Conservation (phyloP, 2,888 invertebrate species). For the Dryadula phaetusa region DNA sequence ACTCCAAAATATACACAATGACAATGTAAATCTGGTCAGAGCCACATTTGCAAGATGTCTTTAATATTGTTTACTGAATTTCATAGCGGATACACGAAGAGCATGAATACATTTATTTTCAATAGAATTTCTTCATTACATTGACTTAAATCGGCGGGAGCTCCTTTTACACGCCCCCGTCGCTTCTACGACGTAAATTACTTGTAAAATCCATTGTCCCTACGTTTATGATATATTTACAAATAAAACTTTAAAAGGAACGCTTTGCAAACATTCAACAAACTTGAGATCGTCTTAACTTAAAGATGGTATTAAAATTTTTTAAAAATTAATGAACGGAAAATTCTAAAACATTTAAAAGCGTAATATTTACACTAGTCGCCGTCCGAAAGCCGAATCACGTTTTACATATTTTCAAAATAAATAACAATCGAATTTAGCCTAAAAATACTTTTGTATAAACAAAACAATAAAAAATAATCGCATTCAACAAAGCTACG, state of each 20-base stretch:
- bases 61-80: conserved; percentile 75
- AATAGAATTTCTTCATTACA: conserved; percentile 62
- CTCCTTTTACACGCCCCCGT: conserved; percentile 61
- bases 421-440: conserved; percentile 84
- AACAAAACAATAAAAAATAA: conserved; percentile 84
- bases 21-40: conserved; percentile 75
- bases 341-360: conserved; percentile 72
- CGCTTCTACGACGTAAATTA: conserved; percentile 67
- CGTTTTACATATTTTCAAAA: conserved; percentile 80
- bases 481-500: conserved; percentile 84
- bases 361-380: conserved; percentile 71
- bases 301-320: conserved; percentile 81
- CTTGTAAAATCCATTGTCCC: conserved; percentile 81
- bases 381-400: conserved; percentile 70
- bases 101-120: conserved; percentile 73
- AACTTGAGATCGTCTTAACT: conserved; percentile 84
- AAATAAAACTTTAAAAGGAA: conserved; percentile 85
- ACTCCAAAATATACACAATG: conserved; percentile 84
- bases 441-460: conserved; percentile 82
- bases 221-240: conserved; percentile 81
- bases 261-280: conserved; percentile 84
- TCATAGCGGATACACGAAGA: conserved; percentile 80
- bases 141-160: conserved; percentile 56
- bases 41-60: conserved; percentile 77
- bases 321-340: conserved; percentile 75